phyloP scores from a whole-genome alignment of 2,797 vertebrate species.

The Mallotus villosus region DNA sequence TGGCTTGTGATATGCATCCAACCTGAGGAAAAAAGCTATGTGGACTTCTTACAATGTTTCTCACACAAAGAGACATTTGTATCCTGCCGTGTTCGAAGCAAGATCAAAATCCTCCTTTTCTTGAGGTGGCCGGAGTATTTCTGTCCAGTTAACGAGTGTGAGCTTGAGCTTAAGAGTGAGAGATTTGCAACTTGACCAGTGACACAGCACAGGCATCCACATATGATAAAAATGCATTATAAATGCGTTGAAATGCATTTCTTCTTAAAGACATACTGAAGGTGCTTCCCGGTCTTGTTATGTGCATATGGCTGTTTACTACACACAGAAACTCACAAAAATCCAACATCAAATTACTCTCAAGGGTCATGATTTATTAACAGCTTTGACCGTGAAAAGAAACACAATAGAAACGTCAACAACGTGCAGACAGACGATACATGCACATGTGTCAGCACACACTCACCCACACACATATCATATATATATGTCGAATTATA shows the following conservation, averaged over 20 bases:
- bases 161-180: slow-evolving; percentile 54
- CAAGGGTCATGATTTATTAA: slow-evolving; percentile 59
- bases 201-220: slow-evolving; percentile 69
- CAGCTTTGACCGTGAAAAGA: slow-evolving; percentile 68
- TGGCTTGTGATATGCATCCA: slow-evolving; percentile 51
- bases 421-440: slow-evolving; percentile 66
- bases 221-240: slow-evolving; percentile 42
- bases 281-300: slow-evolving; percentile 70
- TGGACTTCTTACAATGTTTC: slow-evolving; percentile 40
- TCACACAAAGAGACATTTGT: slow-evolving; percentile 19
- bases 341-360: slow-evolving; percentile 62
- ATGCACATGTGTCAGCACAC: slow-evolving; percentile 56
- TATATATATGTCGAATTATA: background rate
- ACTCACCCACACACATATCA: slow-evolving; percentile 40
- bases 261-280: slow-evolving; percentile 65
- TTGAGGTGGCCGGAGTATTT: slow-evolving; percentile 12
- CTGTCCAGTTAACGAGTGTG: slow-evolving; percentile 56
- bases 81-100: slow-evolving; percentile 7
- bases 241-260: slow-evolving; percentile 48
- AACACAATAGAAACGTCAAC: slow-evolving; percentile 68
- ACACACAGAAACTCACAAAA: slow-evolving; percentile 71
- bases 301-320: slow-evolving; percentile 69
- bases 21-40: slow-evolving; percentile 67
- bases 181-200: slow-evolving; percentile 62
- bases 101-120: background rate